These are phyloP conservation scores for Nasonia oneida DNA, from an alignment of 2,888 invertebrate genomes.

Conservation along the genomic window DNA sequence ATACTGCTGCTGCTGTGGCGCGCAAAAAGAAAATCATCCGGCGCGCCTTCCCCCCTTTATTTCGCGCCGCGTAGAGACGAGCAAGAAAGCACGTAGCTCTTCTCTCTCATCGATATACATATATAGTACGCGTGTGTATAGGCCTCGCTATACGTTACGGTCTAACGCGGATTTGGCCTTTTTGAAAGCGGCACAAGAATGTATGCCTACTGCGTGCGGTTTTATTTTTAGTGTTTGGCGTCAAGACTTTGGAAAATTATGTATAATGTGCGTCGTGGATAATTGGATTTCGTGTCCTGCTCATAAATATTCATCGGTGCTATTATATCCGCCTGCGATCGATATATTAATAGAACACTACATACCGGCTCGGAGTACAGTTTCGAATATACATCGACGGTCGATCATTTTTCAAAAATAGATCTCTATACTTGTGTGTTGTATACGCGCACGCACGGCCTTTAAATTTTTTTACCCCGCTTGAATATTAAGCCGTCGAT, in stretches of 20 bases:
- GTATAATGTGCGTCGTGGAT: neutral
- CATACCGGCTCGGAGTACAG: neutral
- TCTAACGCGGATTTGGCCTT: neutral
- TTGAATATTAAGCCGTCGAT: neutral
- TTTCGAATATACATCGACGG: neutral
- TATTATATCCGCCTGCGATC: neutral
- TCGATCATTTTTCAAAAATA: neutral
- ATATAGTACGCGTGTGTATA: neutral
- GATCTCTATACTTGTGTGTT: neutral
- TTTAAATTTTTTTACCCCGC: neutral
- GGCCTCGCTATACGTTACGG: neutral
- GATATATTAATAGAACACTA: neutral
- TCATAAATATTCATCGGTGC: neutral
- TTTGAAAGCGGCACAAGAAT: neutral
- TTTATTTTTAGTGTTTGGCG: neutral
- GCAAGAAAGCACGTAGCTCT: conserved; percentile 17
- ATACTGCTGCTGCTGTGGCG: neutral
- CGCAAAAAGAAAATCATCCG: conserved; percentile 34
- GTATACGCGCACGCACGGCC: neutral
- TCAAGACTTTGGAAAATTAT: neutral
- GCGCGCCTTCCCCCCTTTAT: neutral
- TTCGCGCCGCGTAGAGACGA: neutral
- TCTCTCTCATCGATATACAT: neutral
- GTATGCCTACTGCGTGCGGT: neutral
- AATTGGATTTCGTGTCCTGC: neutral